Base-by-base conservation (phyloP, 2,888 invertebrate genomes). In the Oligia strigilis region DNA sequence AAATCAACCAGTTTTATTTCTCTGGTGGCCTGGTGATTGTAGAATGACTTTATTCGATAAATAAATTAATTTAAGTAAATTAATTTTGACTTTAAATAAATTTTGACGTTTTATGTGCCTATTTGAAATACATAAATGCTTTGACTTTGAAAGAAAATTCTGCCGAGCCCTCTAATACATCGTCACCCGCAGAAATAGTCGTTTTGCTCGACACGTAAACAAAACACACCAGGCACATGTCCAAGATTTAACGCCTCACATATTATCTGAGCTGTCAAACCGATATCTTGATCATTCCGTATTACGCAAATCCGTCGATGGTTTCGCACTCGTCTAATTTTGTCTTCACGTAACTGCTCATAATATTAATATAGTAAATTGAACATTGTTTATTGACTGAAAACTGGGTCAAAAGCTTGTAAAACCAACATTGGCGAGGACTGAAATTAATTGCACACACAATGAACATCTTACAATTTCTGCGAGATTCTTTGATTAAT, bases 321-420 rank as follows among this genome's bases (percentile, higher is more conserved):
- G 72, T 81, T 81, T 78, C 74, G 81, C 81, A 74, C 73, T 60
- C 73, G 69, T 81, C 81, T 81, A 81, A 84, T 86, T 88, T 78
- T 78, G 80, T 84, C 74, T 78, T 75, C 73, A 83, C 82, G 71
- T 86, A 82, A 84, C 78, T 58, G 58, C 40, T 66, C 60, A 69
- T 75, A 70, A 77, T 76, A 81, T 74, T 72, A 76, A 75, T 78
- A 78, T 70, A 75, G 19, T 64, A 43, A 78, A 87, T 77, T 79
- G 76, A 65, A 75, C 14, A 60, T 62, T 78, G 77, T 79, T 85
- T 78, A 78, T 71, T 71, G 78, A 60, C 40, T 43, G 17, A 66
- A 82, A 88, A 82, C 72, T 81, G 65, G 86, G 86, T 81, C 86
- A 77, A 77, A 87, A 65, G 72, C 85, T 87, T 84, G 17, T 87